Base-by-base conservation (phyloP, 1,140 invertebrate species). In the Notospermus geniculatus region DNA sequence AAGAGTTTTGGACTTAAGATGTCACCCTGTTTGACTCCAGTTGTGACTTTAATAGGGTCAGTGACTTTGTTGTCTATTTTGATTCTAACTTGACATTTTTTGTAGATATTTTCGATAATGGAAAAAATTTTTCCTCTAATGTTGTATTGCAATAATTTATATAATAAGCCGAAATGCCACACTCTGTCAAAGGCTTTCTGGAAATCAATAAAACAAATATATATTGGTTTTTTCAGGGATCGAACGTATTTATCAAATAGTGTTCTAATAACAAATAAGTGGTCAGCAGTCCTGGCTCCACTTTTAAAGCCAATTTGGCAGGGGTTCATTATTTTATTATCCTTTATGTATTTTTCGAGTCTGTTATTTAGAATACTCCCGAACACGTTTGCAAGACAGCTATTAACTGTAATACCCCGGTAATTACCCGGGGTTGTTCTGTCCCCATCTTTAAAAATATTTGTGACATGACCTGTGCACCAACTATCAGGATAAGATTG, bases 381-480 rank as follows among this genome's bases (percentile, higher is more conserved):
- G 25, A 63, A 63, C 29, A 63, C n/a, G 43, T 63, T 63, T 27
- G 52, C 56, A 4, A 64, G 39, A 50, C 27, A n/a, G n/a, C 43
- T 56, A 11, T 25, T 25, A 30, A 64, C 11, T 11, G 52, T 54
- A 0, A 64, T 64, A 17, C 43, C 63, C 11, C 57, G 43, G 55
- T 60, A 64, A 19, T 60, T 56, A 28, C 30, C 56, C 0, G 54
- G 36, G 22, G 4, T 15, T 7, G 32, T 22, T 27, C 25, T 59
- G n/a, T 45, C 7, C 1, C 63, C 63, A 11, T 60, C 56, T 43
- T 64, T 64, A 43, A 59, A 57, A 1, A 64, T 27, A 0, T 57
- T 57, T 22, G 57, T 50, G n/a, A 60, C 60, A 5, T 56, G n/a
- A 41, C 39, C 54, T 27, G 22, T 36, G n/a, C 53, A 45, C 63